phyloP scores from a whole-genome alignment of 2,797 vertebrate species.

The Spinibarbus caldwelli region DNA sequence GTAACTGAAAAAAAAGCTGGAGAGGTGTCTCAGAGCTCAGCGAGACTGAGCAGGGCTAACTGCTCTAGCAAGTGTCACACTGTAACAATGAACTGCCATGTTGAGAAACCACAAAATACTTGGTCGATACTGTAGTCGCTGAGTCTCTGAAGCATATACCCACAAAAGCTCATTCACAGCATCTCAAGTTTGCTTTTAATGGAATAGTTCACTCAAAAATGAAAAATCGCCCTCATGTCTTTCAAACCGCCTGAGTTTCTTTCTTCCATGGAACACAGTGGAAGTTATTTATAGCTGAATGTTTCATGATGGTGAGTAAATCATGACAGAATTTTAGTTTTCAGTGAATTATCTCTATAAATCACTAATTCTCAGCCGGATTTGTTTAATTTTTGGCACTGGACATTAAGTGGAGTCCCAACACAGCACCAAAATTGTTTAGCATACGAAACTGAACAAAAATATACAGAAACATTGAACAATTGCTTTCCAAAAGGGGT shows the following conservation, averaged over 20 bases:
- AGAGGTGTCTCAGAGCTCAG: conserved; percentile 37
- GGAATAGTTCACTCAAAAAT: not conserved
- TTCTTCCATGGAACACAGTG: not conserved
- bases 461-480: no score
- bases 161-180: conserved; percentile 49
- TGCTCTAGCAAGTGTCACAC: conserved; percentile 40
- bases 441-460: not conserved
- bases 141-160: conserved; percentile 65
- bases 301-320: not conserved
- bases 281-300: not conserved
- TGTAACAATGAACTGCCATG: conserved; percentile 27
- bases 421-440: not conserved
- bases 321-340: not conserved
- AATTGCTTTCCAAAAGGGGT: not conserved
- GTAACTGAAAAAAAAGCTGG: conserved; percentile 46
- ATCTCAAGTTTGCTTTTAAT: conserved; percentile 22
- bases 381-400: not conserved
- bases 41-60: conserved; percentile 39
- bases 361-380: not conserved
- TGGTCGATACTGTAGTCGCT: conserved; percentile 63
- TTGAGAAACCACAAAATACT: conserved; percentile 38
- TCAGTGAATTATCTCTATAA: not conserved
- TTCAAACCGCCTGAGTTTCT: not conserved
- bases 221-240: not conserved
- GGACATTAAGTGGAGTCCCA: not conserved